These are phyloP conservation scores for Ifrita kowaldi DNA, from an alignment of 2,113 vertebrate species.

Conservation along the genomic window DNA sequence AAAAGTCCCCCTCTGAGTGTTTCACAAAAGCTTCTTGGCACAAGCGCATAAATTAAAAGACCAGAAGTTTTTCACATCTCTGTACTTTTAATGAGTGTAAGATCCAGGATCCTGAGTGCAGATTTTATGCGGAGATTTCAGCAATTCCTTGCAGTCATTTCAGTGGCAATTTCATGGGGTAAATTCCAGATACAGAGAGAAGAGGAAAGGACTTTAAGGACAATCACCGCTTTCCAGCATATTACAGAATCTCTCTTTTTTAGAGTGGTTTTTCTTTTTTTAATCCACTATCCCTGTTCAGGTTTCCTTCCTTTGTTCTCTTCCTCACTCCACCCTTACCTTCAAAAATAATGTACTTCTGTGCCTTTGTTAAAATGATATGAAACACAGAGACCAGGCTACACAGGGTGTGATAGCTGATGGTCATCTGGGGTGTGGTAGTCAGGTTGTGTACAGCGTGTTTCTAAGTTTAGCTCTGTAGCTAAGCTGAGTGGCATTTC, in stretches of 20 bases:
- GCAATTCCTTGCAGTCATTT: background rate
- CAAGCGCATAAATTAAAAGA: background rate
- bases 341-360: background rate
- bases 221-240: background rate
- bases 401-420: background rate
- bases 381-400: background rate
- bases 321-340: background rate
- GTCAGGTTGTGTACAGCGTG: background rate
- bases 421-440: background rate
- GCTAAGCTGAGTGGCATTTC: background rate
- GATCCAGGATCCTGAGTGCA: background rate
- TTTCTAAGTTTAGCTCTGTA: conserved; percentile 2
- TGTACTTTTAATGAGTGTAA: background rate
- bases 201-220: background rate
- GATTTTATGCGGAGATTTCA: background rate
- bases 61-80: background rate
- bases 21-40: background rate
- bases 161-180: background rate
- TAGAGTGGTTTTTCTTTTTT: background rate
- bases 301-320: conserved; percentile 51
- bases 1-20: background rate
- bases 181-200: background rate
- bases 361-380: background rate
- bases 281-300: background rate
- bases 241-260: background rate